These are phyloP conservation scores for Ceraclea dissimilis DNA, from an alignment of 2,888 invertebrate species.

Conservation along the genomic window DNA sequence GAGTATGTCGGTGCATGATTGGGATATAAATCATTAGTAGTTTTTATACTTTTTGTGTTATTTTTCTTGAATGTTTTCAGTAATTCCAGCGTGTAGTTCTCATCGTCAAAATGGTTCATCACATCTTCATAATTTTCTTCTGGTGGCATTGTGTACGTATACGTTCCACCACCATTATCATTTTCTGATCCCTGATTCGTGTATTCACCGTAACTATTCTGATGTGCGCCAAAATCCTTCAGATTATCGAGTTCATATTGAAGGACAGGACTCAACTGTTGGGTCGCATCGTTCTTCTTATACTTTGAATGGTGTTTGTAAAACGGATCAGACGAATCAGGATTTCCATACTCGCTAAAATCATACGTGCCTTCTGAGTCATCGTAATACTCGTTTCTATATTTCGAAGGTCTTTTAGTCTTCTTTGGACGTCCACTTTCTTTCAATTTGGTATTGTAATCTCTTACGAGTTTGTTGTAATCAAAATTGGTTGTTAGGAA, in stretches of 20 bases:
- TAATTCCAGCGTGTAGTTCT: neutral
- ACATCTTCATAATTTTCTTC: neutral
- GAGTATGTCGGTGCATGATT: neutral
- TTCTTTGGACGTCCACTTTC: neutral
- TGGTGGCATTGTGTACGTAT: neutral
- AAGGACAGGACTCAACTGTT: neutral
- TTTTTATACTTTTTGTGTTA: neutral
- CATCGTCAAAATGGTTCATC: neutral
- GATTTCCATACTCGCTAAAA: slow-evolving; percentile 3
- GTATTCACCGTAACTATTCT: slow-evolving; percentile 15
- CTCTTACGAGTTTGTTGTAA: slow-evolving; percentile 17
- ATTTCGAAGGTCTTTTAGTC: neutral
- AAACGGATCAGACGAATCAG: neutral
- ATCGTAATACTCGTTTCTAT: neutral
- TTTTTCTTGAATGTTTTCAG: neutral
- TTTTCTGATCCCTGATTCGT: neutral
- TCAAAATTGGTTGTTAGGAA: slow-evolving; percentile 17
- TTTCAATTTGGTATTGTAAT: slow-evolving; percentile 7
- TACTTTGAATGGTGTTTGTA: neutral
- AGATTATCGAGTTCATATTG: slow-evolving; percentile 1
- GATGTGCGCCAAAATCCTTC: slow-evolving; percentile 7
- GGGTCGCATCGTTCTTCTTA: neutral
- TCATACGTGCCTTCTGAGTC: neutral
- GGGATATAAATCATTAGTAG: neutral
- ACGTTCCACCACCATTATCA: neutral